These are phyloP conservation scores for Uria aalge DNA, from an alignment of 2,113 vertebrate genomes.

Conservation along the genomic window DNA sequence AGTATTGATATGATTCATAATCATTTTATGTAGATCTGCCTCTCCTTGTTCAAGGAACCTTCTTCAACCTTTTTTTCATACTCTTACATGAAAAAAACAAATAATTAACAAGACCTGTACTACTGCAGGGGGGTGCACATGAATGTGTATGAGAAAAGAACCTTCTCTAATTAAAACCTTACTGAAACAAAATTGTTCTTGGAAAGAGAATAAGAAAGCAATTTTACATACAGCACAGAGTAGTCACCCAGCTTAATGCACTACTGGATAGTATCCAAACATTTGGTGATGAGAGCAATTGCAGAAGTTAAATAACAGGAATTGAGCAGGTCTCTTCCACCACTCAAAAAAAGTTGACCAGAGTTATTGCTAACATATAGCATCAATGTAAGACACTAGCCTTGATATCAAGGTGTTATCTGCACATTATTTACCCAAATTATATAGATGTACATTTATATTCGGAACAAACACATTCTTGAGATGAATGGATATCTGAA, in stretches of 20 bases:
- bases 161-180: neutral
- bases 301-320: fast-evolving
- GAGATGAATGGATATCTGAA: neutral
- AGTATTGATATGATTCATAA: neutral
- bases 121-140: neutral
- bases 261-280: neutral
- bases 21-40: neutral
- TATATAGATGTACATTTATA: neutral
- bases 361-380: fast-evolving
- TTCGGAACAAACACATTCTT: neutral
- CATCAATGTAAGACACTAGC: neutral
- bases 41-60: neutral
- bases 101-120: neutral
- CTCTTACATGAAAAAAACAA: neutral
- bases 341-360: neutral
- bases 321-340: neutral
- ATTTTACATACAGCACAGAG: neutral
- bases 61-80: neutral
- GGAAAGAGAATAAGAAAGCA: neutral
- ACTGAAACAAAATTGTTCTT: neutral
- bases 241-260: neutral
- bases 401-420: neutral
- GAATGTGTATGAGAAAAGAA: neutral
- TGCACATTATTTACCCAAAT: neutral
- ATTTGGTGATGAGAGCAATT: neutral